These are phyloP conservation scores for Drosophila affinis DNA, from an alignment of 2,888 invertebrate genomes.

Conservation along the genomic window DNA sequence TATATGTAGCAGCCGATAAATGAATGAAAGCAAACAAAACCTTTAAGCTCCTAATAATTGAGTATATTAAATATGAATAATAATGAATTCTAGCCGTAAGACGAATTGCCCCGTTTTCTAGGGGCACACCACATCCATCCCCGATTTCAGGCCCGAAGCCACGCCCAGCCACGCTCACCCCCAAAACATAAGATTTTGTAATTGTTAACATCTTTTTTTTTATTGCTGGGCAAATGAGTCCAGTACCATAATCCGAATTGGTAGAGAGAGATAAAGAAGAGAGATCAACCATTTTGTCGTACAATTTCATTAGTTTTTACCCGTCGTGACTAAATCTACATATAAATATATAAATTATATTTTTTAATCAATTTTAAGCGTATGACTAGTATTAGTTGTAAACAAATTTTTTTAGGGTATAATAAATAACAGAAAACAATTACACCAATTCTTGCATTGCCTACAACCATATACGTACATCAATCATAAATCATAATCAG, in stretches of 20 bases:
- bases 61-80: slow-evolving; percentile 57
- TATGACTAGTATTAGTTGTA: slow-evolving; percentile 69
- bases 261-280: slow-evolving; percentile 10
- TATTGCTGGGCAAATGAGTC: slow-evolving; percentile 3
- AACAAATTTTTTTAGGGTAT: slow-evolving; percentile 71
- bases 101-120: slow-evolving; percentile 65
- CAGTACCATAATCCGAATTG: slow-evolving; percentile 12
- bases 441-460: slow-evolving; percentile 48
- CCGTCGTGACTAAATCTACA: slow-evolving; percentile 42
- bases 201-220: slow-evolving; percentile 37
- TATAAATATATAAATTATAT: slow-evolving; percentile 49
- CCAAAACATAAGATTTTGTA: slow-evolving; percentile 22
- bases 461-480: slow-evolving; percentile 16
- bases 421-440: slow-evolving; percentile 67
- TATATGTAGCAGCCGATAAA: slow-evolving; percentile 35
- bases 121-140: slow-evolving; percentile 39
- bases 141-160: slow-evolving; percentile 2
- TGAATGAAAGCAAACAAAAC: slow-evolving; percentile 34
- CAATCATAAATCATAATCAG: slow-evolving; percentile 19
- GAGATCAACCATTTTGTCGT: slow-evolving; percentile 37
- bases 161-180: too few species aligned
- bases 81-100: slow-evolving; percentile 66
- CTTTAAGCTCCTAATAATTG: slow-evolving; percentile 73
- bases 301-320: slow-evolving; percentile 59
- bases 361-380: slow-evolving; percentile 71